Evolutionary conservation across 2,888 invertebrate genomes (phyloP), one percentile per base, ranked within the genome.

Genomic region (Uloborus plumipes): DNA sequence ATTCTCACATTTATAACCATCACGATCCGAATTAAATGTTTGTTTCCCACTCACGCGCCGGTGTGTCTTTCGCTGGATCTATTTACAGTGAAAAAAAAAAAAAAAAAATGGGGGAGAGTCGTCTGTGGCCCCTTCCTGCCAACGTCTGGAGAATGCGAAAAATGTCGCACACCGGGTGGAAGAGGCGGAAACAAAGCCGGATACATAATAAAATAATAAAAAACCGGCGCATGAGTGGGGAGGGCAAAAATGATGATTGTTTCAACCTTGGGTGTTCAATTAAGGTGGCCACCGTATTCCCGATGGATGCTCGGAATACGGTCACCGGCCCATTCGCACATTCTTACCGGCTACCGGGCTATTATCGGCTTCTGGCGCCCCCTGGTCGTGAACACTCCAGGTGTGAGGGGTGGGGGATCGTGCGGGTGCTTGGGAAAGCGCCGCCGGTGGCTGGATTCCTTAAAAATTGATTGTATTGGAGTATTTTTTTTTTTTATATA

Each of bases 181-280:
- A 75, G 49, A 75, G 61, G 70, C 72, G 59, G 66, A 59, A 79
- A 73, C 73, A 73, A 66, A 77, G 70, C 79, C 79, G 79, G 79
- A 80, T 80, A 72, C 69, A 22, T 51, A 16, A 66, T 51, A 66
- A 66, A 26, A 66, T 13, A 6, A 47, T 26, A 65, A 26, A 16
- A 66, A 18, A 6, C 18, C n/a, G 50, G 20, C 14, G 20, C 51
- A 50, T 16, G 26, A 26, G 61, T n/a, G 59, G 50, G 71, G 50
- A 31, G 47, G 31, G 47, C 14, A n/a, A 47, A 49, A 39, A 31
- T 58, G 22, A 59, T 26, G 59, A 75, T 75, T 59, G 59, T 49
- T 59, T 50, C 75, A 67, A 75, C 75, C 75, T 67, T 75, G 75
- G 55, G 72, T n/a, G 72, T 72, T 72, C 72, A 72, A 72, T 72